Conservation (phyloP, 2,888 invertebrate species). For the Drosophila ochracea region DNA sequence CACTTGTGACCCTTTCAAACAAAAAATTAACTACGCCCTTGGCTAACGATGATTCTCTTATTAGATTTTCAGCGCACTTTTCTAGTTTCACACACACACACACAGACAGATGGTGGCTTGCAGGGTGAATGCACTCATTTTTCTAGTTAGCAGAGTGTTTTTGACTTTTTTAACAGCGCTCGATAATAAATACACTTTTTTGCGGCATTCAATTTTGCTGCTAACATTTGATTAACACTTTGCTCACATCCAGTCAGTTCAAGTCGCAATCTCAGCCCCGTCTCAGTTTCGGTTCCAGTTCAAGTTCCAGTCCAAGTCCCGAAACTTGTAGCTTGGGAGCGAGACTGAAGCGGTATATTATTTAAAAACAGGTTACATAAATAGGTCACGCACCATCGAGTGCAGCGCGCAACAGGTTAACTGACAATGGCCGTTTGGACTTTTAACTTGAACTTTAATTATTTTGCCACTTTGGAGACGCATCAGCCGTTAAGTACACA, state of each 20-base stretch:
- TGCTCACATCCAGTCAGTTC: slow-evolving; percentile 36
- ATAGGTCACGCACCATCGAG: slow-evolving; percentile 81
- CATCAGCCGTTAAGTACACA: slow-evolving; percentile 20
- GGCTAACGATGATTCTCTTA: slow-evolving; percentile 43
- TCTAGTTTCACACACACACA: slow-evolving; percentile 48
- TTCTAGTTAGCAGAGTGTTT: slow-evolving; percentile 34
- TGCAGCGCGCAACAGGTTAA: slow-evolving; percentile 78
- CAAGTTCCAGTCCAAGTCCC: slow-evolving; percentile 32
- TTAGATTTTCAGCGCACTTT: slow-evolving; percentile 60
- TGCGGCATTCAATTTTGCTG: slow-evolving; percentile 28
- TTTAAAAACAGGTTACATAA: slow-evolving; percentile 83
- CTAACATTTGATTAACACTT: slow-evolving; percentile 69
- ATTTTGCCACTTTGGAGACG: slow-evolving; percentile 32
- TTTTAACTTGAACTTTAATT: slow-evolving; percentile 32
- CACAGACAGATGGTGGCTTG: slow-evolving; percentile 37
- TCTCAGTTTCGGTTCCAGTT: slow-evolving; percentile 21
- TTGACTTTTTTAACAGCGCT: slow-evolving; percentile 37
- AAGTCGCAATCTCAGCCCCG: slow-evolving; percentile 26
- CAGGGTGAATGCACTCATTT: slow-evolving; percentile 83
- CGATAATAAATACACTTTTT: slow-evolving; percentile 52
- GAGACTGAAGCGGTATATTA: slow-evolving; percentile 64
- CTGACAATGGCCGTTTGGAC: slow-evolving; percentile 32
- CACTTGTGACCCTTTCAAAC: slow-evolving; percentile 62
- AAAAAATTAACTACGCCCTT: slow-evolving; percentile 50
- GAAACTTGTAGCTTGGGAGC: slow-evolving; percentile 68